A percentile compares a stretch with the other conserved stretches of the same genome.
Conservation (phyloP, 2,113 vertebrate species). For the human region DNA sequence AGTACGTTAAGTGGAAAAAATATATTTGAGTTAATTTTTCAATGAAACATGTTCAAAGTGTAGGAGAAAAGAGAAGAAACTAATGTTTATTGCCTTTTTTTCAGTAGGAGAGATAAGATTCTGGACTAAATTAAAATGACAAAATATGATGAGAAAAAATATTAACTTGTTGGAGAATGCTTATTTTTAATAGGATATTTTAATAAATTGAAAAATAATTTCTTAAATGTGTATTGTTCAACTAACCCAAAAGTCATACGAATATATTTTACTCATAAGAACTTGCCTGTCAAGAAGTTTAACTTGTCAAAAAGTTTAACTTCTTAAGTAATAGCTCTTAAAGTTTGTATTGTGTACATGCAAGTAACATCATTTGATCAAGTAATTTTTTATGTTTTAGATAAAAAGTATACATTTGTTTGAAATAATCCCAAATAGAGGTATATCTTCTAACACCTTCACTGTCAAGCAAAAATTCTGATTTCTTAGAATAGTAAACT, state of each 20-base stretch:
- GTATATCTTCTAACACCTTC: not conserved
- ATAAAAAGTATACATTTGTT: not conserved
- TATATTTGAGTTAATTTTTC: not conserved
- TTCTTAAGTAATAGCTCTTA: not conserved
- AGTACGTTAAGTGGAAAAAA: not conserved
- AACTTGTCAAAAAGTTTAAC: not conserved
- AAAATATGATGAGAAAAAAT: not conserved
- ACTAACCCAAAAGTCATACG: not conserved
- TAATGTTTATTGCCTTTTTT: constrained; percentile 9
- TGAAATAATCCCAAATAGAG: not conserved
- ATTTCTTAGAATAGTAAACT: not conserved
- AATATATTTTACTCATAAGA: not conserved
- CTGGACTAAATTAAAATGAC: constrained; percentile 14
- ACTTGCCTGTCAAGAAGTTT: not conserved
- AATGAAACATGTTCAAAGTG: not conserved
- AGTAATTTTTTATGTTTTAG: not conserved
- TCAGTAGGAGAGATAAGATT: not conserved
- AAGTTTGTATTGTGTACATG: not conserved
- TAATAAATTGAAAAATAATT: not conserved
- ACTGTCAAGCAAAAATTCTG: not conserved
- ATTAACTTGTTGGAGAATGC: not conserved
- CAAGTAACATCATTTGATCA: not conserved
- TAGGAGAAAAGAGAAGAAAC: not conserved
- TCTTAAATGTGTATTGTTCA: not conserved
- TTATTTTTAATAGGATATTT: not conserved